These are phyloP conservation scores for Eubasilissa splendida DNA, from an alignment of 2,888 invertebrate genomes.

Conservation along the genomic window DNA sequence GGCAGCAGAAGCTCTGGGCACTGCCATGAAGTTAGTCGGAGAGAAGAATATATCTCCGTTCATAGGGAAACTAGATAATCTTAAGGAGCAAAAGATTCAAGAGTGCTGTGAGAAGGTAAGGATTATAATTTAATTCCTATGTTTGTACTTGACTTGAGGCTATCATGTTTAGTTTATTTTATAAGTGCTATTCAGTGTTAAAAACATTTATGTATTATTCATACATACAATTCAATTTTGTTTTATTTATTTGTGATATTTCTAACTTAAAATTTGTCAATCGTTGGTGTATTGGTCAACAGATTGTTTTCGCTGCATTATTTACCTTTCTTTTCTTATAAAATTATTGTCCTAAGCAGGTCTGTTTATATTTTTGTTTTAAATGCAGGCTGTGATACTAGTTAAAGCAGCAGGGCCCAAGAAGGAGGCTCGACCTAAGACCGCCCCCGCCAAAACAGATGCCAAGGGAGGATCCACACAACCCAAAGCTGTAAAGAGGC, in stretches of 20 bases:
- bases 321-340: too few species aligned
- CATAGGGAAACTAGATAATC: constrained; percentile 88
- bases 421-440: constrained; percentile 73
- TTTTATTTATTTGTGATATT: too few species aligned
- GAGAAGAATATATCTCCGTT: constrained; percentile 92
- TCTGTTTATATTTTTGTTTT: not conserved
- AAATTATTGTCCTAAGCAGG: too few species aligned
- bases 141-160: too few species aligned
- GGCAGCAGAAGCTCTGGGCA: constrained; percentile 94
- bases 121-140: too few species aligned
- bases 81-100: constrained; percentile 95
- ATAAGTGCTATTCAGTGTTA: too few species aligned
- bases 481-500: constrained; percentile 71
- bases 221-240: too few species aligned
- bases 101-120: constrained; percentile 89
- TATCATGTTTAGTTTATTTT: too few species aligned
- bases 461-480: constrained; percentile 70
- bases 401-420: constrained; percentile 79
- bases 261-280: too few species aligned
- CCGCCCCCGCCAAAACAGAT: constrained; percentile 68
- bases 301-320: too few species aligned
- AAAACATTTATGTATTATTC: too few species aligned
- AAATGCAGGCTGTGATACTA: constrained; percentile 81
- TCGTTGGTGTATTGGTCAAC: too few species aligned
- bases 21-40: constrained; percentile 93